Conservation (phyloP, 2,113 vertebrate genomes). For the Junco hyemalis region DNA sequence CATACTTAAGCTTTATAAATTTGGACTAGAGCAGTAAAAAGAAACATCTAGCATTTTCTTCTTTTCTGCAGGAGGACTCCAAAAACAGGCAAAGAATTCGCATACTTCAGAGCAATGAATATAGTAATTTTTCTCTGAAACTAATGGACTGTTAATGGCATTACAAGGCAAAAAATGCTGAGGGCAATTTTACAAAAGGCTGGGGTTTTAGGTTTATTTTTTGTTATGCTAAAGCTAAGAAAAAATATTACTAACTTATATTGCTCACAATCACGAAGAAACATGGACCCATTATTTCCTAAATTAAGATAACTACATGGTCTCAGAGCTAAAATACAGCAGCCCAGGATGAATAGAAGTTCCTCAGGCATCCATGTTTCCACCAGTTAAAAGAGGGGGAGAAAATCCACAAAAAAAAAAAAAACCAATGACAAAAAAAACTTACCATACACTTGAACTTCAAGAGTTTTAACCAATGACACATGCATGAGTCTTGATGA, state of each 20-base stretch:
- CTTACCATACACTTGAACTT: neutral
- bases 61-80: neutral
- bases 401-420: too few species aligned
- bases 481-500: neutral
- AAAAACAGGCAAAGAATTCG: neutral
- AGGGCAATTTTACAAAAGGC: neutral
- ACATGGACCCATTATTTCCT: neutral
- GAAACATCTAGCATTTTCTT: neutral
- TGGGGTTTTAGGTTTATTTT: neutral
- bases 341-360: neutral
- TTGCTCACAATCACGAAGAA: neutral
- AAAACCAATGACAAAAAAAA: too few species aligned
- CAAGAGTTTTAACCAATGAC: neutral
- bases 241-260: neutral
- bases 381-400: fast-evolving
- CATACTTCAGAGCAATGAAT: neutral
- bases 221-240: neutral
- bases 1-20: conserved; percentile 29
- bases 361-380: neutral
- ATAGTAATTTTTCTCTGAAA: neutral
- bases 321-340: neutral
- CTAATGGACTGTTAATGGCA: neutral
- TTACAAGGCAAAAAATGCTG: neutral
- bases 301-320: neutral
- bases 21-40: neutral